Percentiles rank a stretch among this genome's conserved stretches.
These are phyloP conservation scores for Oceanodroma leucorhoa DNA, from an alignment of 2,797 vertebrate genomes.

Conservation along the genomic window DNA sequence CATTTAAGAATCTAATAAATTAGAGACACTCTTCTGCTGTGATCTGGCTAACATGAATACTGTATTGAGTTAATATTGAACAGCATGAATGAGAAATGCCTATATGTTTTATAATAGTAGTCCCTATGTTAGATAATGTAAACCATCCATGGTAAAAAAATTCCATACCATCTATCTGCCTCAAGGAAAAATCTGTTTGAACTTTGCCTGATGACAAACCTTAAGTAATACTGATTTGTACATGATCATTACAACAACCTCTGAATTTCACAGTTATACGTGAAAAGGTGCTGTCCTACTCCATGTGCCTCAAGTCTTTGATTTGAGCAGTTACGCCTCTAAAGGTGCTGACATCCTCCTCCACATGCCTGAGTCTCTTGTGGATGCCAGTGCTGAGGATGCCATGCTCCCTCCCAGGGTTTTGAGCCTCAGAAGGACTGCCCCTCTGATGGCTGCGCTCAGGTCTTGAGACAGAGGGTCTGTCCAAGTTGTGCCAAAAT, in stretches of 20 bases:
- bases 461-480: neutral
- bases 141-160: neutral
- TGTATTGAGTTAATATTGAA: neutral
- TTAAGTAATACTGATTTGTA: neutral
- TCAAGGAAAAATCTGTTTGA: neutral
- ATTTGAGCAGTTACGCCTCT: neutral
- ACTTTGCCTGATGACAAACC: neutral
- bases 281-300: neutral
- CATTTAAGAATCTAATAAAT: neutral
- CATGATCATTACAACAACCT: neutral
- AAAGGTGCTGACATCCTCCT: neutral
- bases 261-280: neutral
- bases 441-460: accelerated
- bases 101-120: neutral
- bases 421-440: neutral
- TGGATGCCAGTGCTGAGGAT: neutral
- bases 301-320: neutral
- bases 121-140: neutral
- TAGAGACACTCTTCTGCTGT: neutral
- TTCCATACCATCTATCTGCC: neutral
- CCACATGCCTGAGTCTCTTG: neutral
- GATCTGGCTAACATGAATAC: neutral
- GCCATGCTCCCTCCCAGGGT: neutral
- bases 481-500: neutral
- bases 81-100: neutral